Base-by-base conservation (phyloP, 2,888 invertebrate species). In the Syrphus vitripennis region DNA sequence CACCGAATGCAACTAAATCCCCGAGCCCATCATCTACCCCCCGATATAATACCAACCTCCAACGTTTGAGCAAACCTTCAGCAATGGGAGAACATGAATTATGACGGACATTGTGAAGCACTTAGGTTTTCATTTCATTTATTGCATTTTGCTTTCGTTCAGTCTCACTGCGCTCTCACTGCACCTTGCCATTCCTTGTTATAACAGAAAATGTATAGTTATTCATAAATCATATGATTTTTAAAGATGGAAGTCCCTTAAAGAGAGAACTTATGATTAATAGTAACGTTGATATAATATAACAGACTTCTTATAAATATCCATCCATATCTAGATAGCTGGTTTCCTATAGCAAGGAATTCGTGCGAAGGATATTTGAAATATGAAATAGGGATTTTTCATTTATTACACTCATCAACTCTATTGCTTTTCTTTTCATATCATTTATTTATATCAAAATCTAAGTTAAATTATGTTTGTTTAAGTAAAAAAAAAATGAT, bases 151-250 rank as follows among this genome's bases (percentile, higher is more conserved):
- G 26, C 9, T 48, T 57, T 26, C 24, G 26, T 4, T n/a, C 4
- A 71, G 31, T 55, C 45, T 55, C 42, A 42, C 50, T 72, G 59
- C n/a, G 19, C 9, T 19, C 16, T 14, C 14, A 34, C 42, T 65
- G 55, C 21, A 31, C 10, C 19, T 42, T 29, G 14, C 34, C 12
- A n/a, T 16, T 4, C 16, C 12, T 12, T 5, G 40, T 16, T 45
- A 53, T 29, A 14, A 29, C n/a, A 55, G 55, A 29, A 29, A 9
- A 16, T 24, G 3, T 55, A n/a, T n/a, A n/a, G 26, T 19, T 14
- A 31, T 45, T 76, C 34, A 67, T 76, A 76, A 67, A 67, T 76
- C 48, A 67, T 34, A 6, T 29, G 2, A 29, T 48, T 76, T 67
- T 76, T 57, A 59, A 45, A 34, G 5, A 34, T 21, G 16, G 31